Evolutionary conservation across 1,140 invertebrate species (phyloP).

Genomic region (Cydia amplana): DNA sequence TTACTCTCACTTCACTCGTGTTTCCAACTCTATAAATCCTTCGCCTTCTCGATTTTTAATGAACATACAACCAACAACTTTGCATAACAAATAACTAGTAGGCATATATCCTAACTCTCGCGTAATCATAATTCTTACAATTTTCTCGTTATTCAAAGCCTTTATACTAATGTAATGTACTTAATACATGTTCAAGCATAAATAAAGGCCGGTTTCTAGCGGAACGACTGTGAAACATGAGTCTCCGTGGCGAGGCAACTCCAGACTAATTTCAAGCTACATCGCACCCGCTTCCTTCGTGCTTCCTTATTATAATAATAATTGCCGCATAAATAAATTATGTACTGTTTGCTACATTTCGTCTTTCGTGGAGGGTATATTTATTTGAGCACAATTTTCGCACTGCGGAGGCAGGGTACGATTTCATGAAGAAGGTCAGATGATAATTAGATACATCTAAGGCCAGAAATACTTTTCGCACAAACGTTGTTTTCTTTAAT

Average conservation of each 20-base stretch:
- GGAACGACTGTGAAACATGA: constrained; percentile 9
- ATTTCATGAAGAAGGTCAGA: too few relatives aligned
- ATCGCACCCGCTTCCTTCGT: not conserved
- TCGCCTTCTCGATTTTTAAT: not conserved
- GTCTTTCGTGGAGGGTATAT: not conserved
- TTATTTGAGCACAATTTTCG: too few relatives aligned
- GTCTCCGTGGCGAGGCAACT: not conserved
- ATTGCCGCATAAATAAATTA: constrained; percentile 1
- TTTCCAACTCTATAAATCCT: too few relatives aligned
- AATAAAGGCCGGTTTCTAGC: not conserved
- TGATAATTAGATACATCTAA: not conserved
- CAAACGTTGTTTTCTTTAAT: too few relatives aligned
- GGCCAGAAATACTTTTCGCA: too few relatives aligned
- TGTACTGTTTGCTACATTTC: not conserved
- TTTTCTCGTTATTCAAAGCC: not conserved
- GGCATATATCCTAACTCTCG: not conserved
- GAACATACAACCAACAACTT: not conserved
- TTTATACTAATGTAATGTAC: not conserved
- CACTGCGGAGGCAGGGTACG: too few relatives aligned
- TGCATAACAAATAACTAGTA: not conserved
- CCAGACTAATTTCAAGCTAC: constrained; percentile 8
- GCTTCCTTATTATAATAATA: constrained; percentile 5
- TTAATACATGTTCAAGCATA: not conserved
- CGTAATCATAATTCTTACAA: not conserved
- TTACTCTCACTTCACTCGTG: too few relatives aligned